Conservation (phyloP, 2,797 vertebrate genomes). For the Odontamblyopus rebecca region DNA sequence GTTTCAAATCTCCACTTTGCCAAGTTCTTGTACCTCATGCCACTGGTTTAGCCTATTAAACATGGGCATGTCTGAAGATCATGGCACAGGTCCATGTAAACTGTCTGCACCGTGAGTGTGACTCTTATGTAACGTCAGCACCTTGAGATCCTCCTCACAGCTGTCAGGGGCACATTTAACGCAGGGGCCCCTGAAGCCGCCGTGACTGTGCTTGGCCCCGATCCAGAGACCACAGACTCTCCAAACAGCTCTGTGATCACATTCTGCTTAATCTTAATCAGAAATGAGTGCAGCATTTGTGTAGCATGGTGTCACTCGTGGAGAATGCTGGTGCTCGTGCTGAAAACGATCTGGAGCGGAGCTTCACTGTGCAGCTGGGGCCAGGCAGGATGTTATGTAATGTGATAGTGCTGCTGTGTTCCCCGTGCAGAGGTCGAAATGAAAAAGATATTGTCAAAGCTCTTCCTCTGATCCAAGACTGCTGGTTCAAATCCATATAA, state of each 20-base stretch:
- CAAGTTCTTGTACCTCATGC: no score
- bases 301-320: not conserved
- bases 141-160: not conserved
- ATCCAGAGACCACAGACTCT: not conserved
- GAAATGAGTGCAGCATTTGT: not conserved
- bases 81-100: no score
- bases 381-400: conserved; percentile 65
- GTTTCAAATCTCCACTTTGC: no score
- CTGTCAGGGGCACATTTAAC: not conserved
- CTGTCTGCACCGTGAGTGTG: not conserved
- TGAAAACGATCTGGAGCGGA: not conserved
- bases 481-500: no score
- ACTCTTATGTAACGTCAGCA: not conserved
- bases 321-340: not conserved
- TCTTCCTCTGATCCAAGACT: no score
- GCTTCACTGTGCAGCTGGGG: conserved; percentile 60
- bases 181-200: not conserved
- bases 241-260: not conserved
- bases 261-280: not conserved
- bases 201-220: not conserved
- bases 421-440: not conserved
- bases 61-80: no score
- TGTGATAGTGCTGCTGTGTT: conserved; percentile 50
- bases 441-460: no score
- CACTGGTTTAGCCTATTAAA: no score